A percentile compares a stretch with the other conserved stretches of the same genome.
Evolutionary conservation across 2,113 vertebrate species (phyloP).

Genomic region (Laticauda laticaudata): DNA sequence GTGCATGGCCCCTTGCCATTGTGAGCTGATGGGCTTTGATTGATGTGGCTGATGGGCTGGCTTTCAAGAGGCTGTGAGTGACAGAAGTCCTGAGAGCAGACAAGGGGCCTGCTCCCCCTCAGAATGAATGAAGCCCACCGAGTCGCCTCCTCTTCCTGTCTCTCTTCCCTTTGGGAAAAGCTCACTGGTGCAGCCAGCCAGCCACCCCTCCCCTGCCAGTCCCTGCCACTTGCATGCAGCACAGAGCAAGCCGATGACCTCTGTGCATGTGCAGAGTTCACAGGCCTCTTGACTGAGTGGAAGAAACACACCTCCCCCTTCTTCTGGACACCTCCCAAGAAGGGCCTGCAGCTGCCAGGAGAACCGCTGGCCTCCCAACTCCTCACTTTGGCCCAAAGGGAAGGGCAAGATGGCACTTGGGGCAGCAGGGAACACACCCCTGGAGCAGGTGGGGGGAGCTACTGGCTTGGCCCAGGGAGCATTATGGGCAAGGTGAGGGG

Average conservation of each 20-base stretch:
- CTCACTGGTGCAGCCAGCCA: accelerated
- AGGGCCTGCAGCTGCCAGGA: background rate
- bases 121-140: background rate
- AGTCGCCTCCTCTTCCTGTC: background rate
- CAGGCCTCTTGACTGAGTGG: background rate
- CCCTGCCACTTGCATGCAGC: background rate
- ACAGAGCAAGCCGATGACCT: background rate
- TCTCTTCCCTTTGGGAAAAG: background rate
- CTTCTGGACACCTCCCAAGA: background rate
- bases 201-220: background rate
- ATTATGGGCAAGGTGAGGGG: background rate
- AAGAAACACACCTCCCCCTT: background rate
- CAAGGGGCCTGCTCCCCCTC: background rate
- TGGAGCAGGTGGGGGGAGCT: background rate
- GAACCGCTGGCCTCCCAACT: background rate
- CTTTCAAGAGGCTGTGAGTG: background rate
- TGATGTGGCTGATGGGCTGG: background rate
- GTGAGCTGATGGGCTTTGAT: background rate
- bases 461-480: background rate
- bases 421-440: background rate
- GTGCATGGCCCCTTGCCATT: background rate
- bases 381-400: background rate
- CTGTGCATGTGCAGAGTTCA: background rate
- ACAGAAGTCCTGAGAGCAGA: background rate
- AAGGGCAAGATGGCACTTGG: background rate